phyloP scores from a whole-genome alignment of 2,888 invertebrate species.

The Lobophora halterata region DNA sequence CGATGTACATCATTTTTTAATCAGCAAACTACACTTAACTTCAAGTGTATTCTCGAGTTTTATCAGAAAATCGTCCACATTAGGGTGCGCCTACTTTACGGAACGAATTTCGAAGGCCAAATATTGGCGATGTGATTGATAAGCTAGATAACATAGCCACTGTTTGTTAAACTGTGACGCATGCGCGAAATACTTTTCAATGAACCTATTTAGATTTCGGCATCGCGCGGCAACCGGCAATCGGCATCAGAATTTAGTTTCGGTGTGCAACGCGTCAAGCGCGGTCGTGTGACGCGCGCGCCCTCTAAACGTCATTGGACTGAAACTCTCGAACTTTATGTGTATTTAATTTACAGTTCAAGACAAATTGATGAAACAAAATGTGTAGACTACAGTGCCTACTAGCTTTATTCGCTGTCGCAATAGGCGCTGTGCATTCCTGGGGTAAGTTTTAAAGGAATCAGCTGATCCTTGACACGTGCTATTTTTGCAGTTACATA shows the following conservation, averaged over 20 bases:
- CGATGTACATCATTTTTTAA: too few relatives aligned
- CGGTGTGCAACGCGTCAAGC: slow-evolving; percentile 53
- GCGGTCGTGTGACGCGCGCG: slow-evolving; percentile 53
- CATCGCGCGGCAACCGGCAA: slow-evolving; percentile 39
- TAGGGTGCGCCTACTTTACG: slow-evolving; percentile 15
- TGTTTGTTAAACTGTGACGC: slow-evolving; percentile 32
- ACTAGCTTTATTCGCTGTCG: slow-evolving; percentile 51
- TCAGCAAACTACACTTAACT: neutral
- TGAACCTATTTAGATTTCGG: slow-evolving; percentile 58
- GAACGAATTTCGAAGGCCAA: slow-evolving; percentile 26
- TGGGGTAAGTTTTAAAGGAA: slow-evolving; percentile 69
- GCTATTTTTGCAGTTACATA: slow-evolving; percentile 66
- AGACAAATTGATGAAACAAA: slow-evolving; percentile 65
- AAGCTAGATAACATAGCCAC: slow-evolving; percentile 37
- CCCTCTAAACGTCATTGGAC: slow-evolving; percentile 55
- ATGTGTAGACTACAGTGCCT: slow-evolving; percentile 65
- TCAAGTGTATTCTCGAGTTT: neutral
- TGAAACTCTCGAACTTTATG: slow-evolving; percentile 64
- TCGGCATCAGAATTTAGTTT: slow-evolving; percentile 51
- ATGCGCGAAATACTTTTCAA: slow-evolving; percentile 60
- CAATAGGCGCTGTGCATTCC: slow-evolving; percentile 50
- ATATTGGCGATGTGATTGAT: slow-evolving; percentile 35
- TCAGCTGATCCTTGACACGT: slow-evolving; percentile 73
- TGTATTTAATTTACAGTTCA: slow-evolving; percentile 54
- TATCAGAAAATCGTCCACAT: slow-evolving; percentile 1